phyloP scores from a whole-genome alignment of 2,888 invertebrate species.

The Strigamia maritima region DNA sequence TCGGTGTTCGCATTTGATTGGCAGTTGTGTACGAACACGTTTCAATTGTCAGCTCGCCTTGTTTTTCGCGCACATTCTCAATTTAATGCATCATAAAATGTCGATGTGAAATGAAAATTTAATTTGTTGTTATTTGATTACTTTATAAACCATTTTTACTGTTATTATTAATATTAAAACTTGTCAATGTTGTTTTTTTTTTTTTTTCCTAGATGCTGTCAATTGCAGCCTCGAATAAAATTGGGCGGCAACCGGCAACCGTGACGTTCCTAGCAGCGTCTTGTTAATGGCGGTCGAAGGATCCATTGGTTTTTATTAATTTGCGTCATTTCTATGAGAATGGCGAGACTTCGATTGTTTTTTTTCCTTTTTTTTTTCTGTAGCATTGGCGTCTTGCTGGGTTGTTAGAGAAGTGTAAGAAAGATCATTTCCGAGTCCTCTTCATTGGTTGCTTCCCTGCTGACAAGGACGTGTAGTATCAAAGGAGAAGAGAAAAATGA shows the following conservation, averaged over 20 bases:
- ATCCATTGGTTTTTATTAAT: constrained; percentile 11
- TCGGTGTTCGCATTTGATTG: neutral
- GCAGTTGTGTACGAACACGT: constrained; percentile 5
- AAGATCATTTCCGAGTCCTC: constrained; percentile 23
- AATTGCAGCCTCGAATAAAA: neutral
- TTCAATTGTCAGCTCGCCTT: neutral
- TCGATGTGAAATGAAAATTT: neutral
- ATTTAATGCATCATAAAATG: neutral
- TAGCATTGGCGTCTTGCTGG: constrained; percentile 5
- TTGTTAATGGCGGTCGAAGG: neutral
- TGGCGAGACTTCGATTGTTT: neutral
- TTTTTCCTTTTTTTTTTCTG: neutral
- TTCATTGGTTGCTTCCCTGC: constrained; percentile 20
- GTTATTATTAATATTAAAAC: neutral
- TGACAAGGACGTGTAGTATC: constrained; percentile 1
- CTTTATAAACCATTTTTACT: neutral
- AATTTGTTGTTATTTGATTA: neutral
- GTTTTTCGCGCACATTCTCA: neutral
- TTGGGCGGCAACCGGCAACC: neutral
- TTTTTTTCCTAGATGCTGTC: neutral
- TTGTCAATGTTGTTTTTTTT: neutral
- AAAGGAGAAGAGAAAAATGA: constrained; percentile 19
- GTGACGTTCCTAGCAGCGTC: neutral
- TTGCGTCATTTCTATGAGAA: constrained; percentile 23
- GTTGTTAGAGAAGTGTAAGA: constrained; percentile 1